Conservation (phyloP, 2,888 invertebrate genomes). For the Mythimna ferrago region DNA sequence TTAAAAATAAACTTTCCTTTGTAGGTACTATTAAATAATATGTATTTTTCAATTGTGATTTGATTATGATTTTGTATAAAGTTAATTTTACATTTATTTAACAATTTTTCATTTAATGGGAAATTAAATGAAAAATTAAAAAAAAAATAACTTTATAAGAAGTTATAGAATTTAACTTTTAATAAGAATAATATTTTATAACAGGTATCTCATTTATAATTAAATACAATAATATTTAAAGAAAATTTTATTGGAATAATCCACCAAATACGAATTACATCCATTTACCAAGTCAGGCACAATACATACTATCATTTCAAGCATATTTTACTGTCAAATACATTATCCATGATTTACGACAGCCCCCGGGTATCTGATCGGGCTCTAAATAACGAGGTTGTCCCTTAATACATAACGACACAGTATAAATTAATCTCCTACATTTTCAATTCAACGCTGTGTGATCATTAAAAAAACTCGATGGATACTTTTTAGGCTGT, state of each 20-base stretch:
- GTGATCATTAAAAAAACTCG: background rate
- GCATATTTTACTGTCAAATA: slow-evolving; percentile 69
- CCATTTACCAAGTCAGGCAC: slow-evolving; percentile 45
- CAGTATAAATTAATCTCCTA: slow-evolving; percentile 41
- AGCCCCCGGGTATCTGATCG: slow-evolving; percentile 63
- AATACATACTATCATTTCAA: slow-evolving; percentile 56
- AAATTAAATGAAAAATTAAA: too few relatives aligned
- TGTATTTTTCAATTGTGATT: too few relatives aligned
- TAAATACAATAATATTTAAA: too few relatives aligned
- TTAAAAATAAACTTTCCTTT: too few relatives aligned
- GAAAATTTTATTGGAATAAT: background rate
- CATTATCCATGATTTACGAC: slow-evolving; percentile 66
- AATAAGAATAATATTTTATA: too few relatives aligned
- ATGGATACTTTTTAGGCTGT: slow-evolving; percentile 37
- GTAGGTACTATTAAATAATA: too few relatives aligned
- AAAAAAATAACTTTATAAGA: too few relatives aligned
- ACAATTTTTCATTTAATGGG: too few relatives aligned
- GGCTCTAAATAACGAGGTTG: slow-evolving; percentile 57
- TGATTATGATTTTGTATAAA: too few relatives aligned
- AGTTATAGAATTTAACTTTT: too few relatives aligned
- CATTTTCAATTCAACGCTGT: slow-evolving; percentile 13
- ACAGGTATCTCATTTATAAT: background rate
- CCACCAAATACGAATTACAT: slow-evolving; percentile 1
- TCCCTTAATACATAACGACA: slow-evolving; percentile 51
- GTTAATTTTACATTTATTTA: too few relatives aligned